Percentiles rank a stretch among this genome's conserved stretches.
These are phyloP conservation scores for Diploptera punctata DNA, from an alignment of 2,888 invertebrate genomes.

Conservation along the genomic window DNA sequence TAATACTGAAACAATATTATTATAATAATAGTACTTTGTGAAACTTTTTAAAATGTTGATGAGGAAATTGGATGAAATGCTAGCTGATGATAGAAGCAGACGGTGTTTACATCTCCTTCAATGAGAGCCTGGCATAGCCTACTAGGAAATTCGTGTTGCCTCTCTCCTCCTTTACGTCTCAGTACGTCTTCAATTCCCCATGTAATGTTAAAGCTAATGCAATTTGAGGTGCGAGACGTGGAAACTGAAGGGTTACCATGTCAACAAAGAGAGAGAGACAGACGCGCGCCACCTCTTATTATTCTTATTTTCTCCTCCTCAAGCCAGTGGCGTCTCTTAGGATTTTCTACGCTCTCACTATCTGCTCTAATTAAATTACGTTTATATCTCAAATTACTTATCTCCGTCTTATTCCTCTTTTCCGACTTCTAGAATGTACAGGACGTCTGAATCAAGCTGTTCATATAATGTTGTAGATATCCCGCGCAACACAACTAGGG, in stretches of 20 bases:
- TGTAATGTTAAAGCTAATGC: conserved; percentile 62
- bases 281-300: conserved; percentile 5
- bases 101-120: conserved; percentile 18
- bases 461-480: too few relatives aligned
- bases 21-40: too few relatives aligned
- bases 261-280: conserved; percentile 37
- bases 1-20: too few relatives aligned
- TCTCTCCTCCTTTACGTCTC: conserved; percentile 55
- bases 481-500: too few relatives aligned
- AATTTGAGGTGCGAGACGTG: conserved; percentile 54
- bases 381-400: too few relatives aligned
- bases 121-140: not conserved
- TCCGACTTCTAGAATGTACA: too few relatives aligned
- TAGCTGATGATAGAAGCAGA: too few relatives aligned
- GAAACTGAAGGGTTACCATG: conserved; percentile 42
- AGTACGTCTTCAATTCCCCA: conserved; percentile 60
- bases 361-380: too few relatives aligned
- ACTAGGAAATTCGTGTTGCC: not conserved
- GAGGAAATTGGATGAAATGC: too few relatives aligned
- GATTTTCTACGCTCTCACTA: not conserved
- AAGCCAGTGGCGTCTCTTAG: not conserved
- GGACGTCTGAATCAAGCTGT: too few relatives aligned
- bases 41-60: too few relatives aligned
- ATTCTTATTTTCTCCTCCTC: not conserved
- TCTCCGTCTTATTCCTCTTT: too few relatives aligned